Conservation (phyloP, 2,888 invertebrate species). For the Calephelis perditalis region DNA sequence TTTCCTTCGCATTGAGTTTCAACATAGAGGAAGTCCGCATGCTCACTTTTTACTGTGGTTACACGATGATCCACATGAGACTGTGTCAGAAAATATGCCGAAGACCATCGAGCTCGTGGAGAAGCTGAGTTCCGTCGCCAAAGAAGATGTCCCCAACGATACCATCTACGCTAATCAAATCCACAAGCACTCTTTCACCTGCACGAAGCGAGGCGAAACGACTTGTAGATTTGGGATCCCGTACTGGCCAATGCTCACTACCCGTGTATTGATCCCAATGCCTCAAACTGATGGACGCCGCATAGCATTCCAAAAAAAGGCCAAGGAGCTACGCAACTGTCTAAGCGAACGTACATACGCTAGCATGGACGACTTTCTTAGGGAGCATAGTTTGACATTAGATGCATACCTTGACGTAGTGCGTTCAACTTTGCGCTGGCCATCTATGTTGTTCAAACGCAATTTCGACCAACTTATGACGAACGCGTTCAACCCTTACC, state of each 20-base stretch:
- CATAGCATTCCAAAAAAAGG: slow-evolving; percentile 34
- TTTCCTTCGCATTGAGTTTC: slow-evolving; percentile 47
- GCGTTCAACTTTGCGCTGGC: slow-evolving; percentile 38
- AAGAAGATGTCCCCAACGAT: slow-evolving; percentile 35
- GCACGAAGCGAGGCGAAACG: slow-evolving; percentile 38
- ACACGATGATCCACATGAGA: slow-evolving; percentile 40
- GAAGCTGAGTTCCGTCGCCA: slow-evolving; percentile 37
- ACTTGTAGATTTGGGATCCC: slow-evolving; percentile 40
- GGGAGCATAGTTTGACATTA: slow-evolving; percentile 35
- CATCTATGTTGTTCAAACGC: slow-evolving; percentile 38
- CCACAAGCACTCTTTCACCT: slow-evolving; percentile 39
- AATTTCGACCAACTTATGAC: slow-evolving; percentile 41
- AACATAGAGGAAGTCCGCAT: slow-evolving; percentile 47
- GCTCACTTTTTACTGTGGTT: slow-evolving; percentile 52
- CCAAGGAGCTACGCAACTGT: slow-evolving; percentile 35
- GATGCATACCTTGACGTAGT: slow-evolving; percentile 37
- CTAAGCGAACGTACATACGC: slow-evolving; percentile 36
- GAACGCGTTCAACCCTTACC: slow-evolving; percentile 44
- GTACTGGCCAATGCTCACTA: slow-evolving; percentile 40
- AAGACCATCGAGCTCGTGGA: slow-evolving; percentile 40
- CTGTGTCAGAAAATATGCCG: slow-evolving; percentile 40
- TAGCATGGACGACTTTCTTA: slow-evolving; percentile 38
- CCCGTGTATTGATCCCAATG: slow-evolving; percentile 39
- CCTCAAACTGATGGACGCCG: slow-evolving; percentile 38
- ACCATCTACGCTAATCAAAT: slow-evolving; percentile 38